These are phyloP conservation scores for Dinocampus coccinellae DNA, from an alignment of 2,888 invertebrate genomes.

Conservation along the genomic window DNA sequence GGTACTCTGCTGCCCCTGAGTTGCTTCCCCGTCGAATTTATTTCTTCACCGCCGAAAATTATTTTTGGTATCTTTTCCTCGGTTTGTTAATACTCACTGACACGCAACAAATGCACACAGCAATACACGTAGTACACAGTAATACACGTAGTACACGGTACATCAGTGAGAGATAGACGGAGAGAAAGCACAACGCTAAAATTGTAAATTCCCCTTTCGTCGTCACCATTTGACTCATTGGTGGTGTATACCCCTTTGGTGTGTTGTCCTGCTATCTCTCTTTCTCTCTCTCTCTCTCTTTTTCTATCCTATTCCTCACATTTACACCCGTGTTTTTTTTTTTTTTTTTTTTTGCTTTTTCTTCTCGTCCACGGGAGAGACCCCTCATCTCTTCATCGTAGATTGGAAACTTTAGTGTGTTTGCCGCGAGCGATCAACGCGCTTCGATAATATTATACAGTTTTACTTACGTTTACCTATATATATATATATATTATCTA, in stretches of 20 bases:
- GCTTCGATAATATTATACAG: slow-evolving; percentile 30
- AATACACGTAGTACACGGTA: too few relatives aligned
- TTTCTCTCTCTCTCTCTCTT: slow-evolving; percentile 16
- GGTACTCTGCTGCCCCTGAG: slow-evolving; percentile 45
- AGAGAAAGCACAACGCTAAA: slow-evolving; percentile 43
- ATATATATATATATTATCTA: not conserved
- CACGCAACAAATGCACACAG: not conserved
- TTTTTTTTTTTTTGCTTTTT: too few relatives aligned
- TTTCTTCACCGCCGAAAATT: slow-evolving; percentile 66
- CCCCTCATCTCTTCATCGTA: slow-evolving; percentile 21
- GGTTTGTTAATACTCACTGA: slow-evolving; percentile 61
- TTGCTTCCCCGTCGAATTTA: slow-evolving; percentile 60
- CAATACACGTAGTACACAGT: too few relatives aligned
- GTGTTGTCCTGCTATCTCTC: slow-evolving; percentile 22
- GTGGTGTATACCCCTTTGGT: slow-evolving; percentile 26
- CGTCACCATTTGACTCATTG: slow-evolving; percentile 16
- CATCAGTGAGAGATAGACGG: not conserved
- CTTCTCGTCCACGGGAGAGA: not conserved
- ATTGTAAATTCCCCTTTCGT: slow-evolving; percentile 45
- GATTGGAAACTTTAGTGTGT: slow-evolving; percentile 33
- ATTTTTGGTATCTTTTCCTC: slow-evolving; percentile 69
- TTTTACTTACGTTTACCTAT: not conserved
- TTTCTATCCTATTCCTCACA: slow-evolving; percentile 1
- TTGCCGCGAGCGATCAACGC: slow-evolving; percentile 32
- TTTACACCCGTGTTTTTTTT: too few relatives aligned